phyloP scores from a whole-genome alignment of 2,888 invertebrate genomes.

The Adelognathus sp. region DNA sequence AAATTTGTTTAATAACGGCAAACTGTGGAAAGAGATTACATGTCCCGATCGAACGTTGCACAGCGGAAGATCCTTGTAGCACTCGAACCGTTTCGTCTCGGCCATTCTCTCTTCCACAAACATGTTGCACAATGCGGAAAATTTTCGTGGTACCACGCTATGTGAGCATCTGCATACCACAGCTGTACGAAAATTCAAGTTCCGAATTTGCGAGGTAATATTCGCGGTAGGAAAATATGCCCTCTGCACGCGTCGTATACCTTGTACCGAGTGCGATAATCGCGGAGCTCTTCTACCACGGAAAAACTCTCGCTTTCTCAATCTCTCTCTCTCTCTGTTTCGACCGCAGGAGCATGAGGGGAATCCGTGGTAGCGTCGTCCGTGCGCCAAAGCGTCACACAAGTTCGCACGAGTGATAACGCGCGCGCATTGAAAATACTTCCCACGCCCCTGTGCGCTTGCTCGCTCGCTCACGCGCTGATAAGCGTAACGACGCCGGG shows the following conservation, averaged over 20 bases:
- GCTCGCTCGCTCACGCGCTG: constrained; percentile 46
- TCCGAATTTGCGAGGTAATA: constrained; percentile 17
- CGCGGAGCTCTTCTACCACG: constrained; percentile 2
- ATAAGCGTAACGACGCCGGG: constrained; percentile 63
- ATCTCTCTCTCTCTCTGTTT: not conserved
- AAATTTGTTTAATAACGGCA: no score
- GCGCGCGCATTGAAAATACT: constrained; percentile 50
- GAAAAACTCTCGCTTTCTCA: not conserved
- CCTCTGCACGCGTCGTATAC: constrained; percentile 28
- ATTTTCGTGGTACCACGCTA: not conserved
- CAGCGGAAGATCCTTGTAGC: not conserved
- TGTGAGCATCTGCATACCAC: not conserved
- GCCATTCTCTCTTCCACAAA: not conserved
- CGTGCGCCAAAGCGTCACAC: constrained; percentile 19
- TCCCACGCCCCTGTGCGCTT: constrained; percentile 12
- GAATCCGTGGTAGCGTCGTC: constrained; percentile 6
- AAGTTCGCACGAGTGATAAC: constrained; percentile 56
- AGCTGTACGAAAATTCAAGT: not conserved
- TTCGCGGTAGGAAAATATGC: constrained; percentile 15
- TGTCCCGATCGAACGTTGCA: not conserved
- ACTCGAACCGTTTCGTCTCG: not conserved
- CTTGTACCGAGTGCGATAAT: not conserved
- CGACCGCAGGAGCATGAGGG: constrained; percentile 2
- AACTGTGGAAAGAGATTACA: constrained; percentile 31
- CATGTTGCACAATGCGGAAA: not conserved